These are phyloP conservation scores for Psilopsiagon aurifrons DNA, from an alignment of 2,113 vertebrate genomes.

Conservation along the genomic window DNA sequence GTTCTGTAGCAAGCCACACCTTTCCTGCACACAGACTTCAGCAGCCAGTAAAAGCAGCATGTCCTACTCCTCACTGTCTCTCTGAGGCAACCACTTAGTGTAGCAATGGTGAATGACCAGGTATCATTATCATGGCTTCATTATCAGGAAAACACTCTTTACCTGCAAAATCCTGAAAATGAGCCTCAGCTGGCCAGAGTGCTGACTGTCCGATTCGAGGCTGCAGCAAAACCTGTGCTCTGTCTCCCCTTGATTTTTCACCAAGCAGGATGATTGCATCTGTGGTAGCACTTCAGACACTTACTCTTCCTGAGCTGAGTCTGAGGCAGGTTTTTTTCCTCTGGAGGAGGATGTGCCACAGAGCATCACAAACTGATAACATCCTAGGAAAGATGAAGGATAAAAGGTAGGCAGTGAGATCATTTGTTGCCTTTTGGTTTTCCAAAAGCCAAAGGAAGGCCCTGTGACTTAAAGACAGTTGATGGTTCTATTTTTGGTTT, in stretches of 20 bases:
- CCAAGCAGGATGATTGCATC: background rate
- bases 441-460: background rate
- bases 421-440: background rate
- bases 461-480: background rate
- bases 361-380: background rate
- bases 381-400: background rate
- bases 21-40: background rate
- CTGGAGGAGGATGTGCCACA: background rate
- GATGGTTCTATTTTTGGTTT: background rate
- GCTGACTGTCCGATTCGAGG: background rate
- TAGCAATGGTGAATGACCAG: background rate
- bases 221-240: background rate
- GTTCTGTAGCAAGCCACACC: background rate
- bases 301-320: background rate
- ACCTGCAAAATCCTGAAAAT: background rate
- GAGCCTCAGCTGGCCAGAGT: background rate
- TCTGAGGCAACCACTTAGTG: background rate
- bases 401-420: background rate
- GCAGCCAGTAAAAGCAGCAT: accelerated
- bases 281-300: background rate
- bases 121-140: background rate
- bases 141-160: background rate
- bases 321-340: background rate
- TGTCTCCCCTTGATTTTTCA: background rate
- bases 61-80: background rate